Base-by-base conservation (phyloP, 2,113 vertebrate genomes). In the Scartelaos histophorus region DNA sequence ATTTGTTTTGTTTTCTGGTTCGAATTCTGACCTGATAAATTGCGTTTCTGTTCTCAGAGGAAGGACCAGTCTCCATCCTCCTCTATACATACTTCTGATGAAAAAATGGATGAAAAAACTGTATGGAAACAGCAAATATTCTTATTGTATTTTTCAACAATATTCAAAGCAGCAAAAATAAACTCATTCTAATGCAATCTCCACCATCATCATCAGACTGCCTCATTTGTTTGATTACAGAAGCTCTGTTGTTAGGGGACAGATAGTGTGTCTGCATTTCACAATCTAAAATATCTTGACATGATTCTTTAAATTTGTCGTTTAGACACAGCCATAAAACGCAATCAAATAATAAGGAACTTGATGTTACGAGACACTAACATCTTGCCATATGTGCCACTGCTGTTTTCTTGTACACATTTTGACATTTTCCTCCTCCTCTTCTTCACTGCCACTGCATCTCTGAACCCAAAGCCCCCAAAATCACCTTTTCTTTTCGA, bases 401-500 rank as follows among this genome's bases (percentile, higher is more conserved):
- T 53, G 56, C 77, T 79, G 76, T 51, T 76, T 80, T 68, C 70
- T 60, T 82, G 69, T 84, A 51, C 84, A 85, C 84, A 78, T 86
- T 86, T 88, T n/a, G 67, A 76, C 82, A 67, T 67, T 9, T 24
- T n/a, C 47, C 29, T 51, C 5, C 51, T 53, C 19, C 51, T 5
- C 1, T 53, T 43, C 38, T 9, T 43, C 38, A 43, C 38, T 43
- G 38, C 38, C 10, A 43, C 51, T 15, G 17, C 46, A 58, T 24
- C 3, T 47, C 17, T 35, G 57, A 67, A 53, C 46, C 16, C 53
- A 62, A 67, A 49, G 54, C 24, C 74, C 72, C 66, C 67, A 72
- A 70, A 61, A 82, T 80, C 84, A 79, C 78, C 83, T 87, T 89
- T 88, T 90, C 87, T 76, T 85, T 80, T 90, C 62, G 53, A 89